Evolutionary conservation across 2,888 invertebrate genomes (phyloP), one percentile per base, ranked within the genome.

Genomic region (Melanchra persicariae): DNA sequence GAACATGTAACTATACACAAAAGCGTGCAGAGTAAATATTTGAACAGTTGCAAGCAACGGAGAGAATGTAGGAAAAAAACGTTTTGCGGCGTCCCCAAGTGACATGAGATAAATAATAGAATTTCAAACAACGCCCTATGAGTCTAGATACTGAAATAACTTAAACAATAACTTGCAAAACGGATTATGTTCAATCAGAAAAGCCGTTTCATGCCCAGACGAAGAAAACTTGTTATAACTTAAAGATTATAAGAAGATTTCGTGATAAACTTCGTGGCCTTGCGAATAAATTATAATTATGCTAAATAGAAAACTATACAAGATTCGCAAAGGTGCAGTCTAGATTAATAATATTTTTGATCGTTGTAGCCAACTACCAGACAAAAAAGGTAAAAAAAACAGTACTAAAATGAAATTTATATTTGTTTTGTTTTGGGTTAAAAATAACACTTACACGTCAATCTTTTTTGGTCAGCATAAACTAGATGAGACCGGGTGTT

Each of bases 271-370:
- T 57, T 52, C 10, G 19, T 49, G 49, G 5, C 49, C 30, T 54
- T 71, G 63, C 10, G 73, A 72, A 82, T 82, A 72, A 82, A 76
- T 82, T 68, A 82, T 82, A 82, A 76, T 82, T 68, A 82, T 82
- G 74, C 34, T 62, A 81, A 73, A 55, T 52, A 65, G 30, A 47
- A 71, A 67, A 76, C 30, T 49, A 63, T 22, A 64, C 49, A 47
- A 54, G 40, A 55, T 47, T 67, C 15, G 45, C 55, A 40, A 76
- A 64, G 24, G 3, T 60, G 54, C n/a, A 70, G 54, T 43, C 40
- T 49, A n/a, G 6, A 2, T 47, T 65, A 15, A 47, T 52, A 22
- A 47, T 40, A 22, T 26, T 52, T 22, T 26, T 47, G 30, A 37
- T 58, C 12, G 62, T 24, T 47, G 49, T n/a, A 49, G 43, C 5